Conservation (phyloP, 2,797 vertebrate species). For the Florisuga fusca region DNA sequence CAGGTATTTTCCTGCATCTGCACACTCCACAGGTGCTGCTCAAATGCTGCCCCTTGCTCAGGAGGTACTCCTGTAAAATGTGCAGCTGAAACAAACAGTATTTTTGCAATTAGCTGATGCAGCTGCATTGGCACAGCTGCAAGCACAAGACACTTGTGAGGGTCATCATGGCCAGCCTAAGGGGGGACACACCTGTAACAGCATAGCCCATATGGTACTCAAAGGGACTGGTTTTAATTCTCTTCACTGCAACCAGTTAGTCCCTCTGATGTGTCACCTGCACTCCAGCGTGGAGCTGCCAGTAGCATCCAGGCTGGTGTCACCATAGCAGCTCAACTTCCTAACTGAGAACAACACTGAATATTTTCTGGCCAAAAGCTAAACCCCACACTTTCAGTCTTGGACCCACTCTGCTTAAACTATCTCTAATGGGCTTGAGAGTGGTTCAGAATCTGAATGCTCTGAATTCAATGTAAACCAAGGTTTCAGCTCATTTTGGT, state of each 20-base stretch:
- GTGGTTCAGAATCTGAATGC: neutral
- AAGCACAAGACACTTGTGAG: neutral
- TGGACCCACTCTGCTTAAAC: neutral
- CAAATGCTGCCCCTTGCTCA: fast-evolving
- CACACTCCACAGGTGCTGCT: neutral
- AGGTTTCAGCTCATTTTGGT: neutral
- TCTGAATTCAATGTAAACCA: neutral
- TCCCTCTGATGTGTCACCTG: neutral
- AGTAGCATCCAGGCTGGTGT: neutral
- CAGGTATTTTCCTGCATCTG: neutral
- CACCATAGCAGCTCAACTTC: neutral
- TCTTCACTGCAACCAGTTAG: neutral
- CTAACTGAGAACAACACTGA: neutral
- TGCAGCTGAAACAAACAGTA: neutral
- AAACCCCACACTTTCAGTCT: neutral
- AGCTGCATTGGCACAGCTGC: neutral
- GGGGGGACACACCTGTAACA: neutral
- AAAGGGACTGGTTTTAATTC: neutral
- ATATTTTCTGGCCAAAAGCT: neutral
- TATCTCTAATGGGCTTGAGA: neutral
- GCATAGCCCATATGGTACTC: neutral
- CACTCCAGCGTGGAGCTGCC: neutral
- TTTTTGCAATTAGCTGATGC: neutral
- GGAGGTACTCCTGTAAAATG: neutral
- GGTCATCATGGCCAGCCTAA: neutral